Evolutionary conservation across 2,888 invertebrate genomes (phyloP).

Genomic region (Liposcelis brunnea): DNA sequence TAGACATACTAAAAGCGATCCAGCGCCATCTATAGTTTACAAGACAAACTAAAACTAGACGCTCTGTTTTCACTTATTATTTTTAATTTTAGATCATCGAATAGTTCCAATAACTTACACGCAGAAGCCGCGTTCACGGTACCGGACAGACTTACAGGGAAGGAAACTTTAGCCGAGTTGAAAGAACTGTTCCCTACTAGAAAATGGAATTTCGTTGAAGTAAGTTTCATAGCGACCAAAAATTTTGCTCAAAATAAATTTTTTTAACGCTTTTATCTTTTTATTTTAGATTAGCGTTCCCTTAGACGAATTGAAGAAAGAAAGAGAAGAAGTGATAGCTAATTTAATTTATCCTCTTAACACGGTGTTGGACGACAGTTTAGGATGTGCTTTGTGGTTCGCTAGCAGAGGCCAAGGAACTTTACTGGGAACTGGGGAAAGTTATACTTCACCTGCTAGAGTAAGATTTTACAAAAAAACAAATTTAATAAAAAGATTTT

Average conservation of each 20-base stretch:
- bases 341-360: slow-evolving; percentile 70
- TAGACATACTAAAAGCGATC: too few species aligned
- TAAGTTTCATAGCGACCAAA: slow-evolving; percentile 19
- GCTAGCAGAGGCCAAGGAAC: slow-evolving; percentile 57
- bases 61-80: neutral
- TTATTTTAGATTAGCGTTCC: slow-evolving; percentile 43
- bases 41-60: too few species aligned
- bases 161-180: slow-evolving; percentile 50
- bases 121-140: slow-evolving; percentile 37
- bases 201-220: slow-evolving; percentile 68
- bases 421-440: slow-evolving; percentile 20
- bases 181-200: slow-evolving; percentile 48
- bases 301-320: slow-evolving; percentile 40
- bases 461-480: slow-evolving; percentile 26
- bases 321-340: slow-evolving; percentile 40
- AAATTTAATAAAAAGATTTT: neutral
- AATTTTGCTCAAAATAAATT: too few species aligned
- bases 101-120: neutral
- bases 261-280: slow-evolving; percentile 6
- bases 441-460: slow-evolving; percentile 41
- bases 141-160: slow-evolving; percentile 72
- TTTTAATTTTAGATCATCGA: neutral
- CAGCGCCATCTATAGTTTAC: too few species aligned
- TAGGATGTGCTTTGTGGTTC: slow-evolving; percentile 96
- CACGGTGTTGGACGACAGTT: slow-evolving; percentile 86